phyloP scores from a whole-genome alignment of 1,140 invertebrate species.

The Dendrolimus punctatus region DNA sequence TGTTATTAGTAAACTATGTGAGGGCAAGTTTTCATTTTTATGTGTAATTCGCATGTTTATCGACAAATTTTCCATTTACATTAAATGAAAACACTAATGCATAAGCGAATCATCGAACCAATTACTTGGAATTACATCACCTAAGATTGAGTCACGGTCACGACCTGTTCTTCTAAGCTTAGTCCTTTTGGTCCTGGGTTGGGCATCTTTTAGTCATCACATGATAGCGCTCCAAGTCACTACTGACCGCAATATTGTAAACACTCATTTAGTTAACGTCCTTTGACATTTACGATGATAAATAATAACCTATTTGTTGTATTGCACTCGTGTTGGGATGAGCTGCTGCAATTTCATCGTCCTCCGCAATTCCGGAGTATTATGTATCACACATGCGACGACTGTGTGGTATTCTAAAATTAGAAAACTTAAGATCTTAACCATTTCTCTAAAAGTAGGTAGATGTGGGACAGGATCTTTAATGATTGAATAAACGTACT shows the following conservation, averaged over 20 bases:
- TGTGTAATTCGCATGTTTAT: conserved; percentile 11
- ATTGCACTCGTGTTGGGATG: neutral
- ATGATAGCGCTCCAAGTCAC: conserved; percentile 32
- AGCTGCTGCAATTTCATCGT: conserved; percentile 4
- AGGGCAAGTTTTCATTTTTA: neutral
- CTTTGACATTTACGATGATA: conserved; percentile 31
- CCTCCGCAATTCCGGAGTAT: conserved; percentile 12
- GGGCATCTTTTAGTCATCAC: conserved; percentile 56
- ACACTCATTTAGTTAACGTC: conserved; percentile 38
- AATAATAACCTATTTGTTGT: conserved; percentile 12
- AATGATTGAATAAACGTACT: too few species aligned
- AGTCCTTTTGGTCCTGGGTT: conserved; percentile 46
- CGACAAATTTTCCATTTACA: conserved; percentile 11
- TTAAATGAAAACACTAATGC: conserved; percentile 37
- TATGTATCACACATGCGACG: neutral
- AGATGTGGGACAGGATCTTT: too few species aligned
- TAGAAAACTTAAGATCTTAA: too few species aligned
- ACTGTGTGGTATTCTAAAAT: too few species aligned
- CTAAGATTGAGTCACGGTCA: conserved; percentile 63
- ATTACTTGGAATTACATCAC: conserved; percentile 63
- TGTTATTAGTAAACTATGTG: neutral
- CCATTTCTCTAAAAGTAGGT: too few species aligned
- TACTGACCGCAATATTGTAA: conserved; percentile 49
- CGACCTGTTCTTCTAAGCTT: conserved; percentile 34
- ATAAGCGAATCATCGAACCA: conserved; percentile 54